A percentile compares a stretch with the other conserved stretches of the same genome.
phyloP scores from a whole-genome alignment of 2,888 invertebrate genomes.

The Lepidochrysops patricia region DNA sequence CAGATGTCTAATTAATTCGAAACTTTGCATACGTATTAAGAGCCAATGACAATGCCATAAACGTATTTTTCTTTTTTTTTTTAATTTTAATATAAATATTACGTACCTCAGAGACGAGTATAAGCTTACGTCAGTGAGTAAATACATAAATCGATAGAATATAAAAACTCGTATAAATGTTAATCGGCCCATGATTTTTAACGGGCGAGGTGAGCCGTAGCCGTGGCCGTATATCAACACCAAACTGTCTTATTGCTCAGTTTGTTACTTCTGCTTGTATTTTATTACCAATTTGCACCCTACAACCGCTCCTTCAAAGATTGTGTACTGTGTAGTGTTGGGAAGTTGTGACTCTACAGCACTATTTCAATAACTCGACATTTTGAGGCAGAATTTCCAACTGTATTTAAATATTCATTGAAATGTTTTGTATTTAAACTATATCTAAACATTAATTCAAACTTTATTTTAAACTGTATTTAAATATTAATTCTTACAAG shows the following conservation, averaged over 20 bases:
- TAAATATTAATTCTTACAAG: no score
- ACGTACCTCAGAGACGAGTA: background rate
- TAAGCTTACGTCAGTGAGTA: background rate
- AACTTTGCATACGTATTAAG: no score
- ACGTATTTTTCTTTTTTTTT: background rate
- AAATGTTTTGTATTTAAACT: no score
- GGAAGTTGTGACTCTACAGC: background rate
- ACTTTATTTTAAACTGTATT: no score
- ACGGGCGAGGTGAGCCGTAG: slow-evolving; percentile 30
- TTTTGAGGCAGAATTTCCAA: background rate
- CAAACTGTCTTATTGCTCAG: slow-evolving; percentile 27
- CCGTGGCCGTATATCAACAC: slow-evolving; percentile 29
- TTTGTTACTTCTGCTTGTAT: slow-evolving; percentile 30
- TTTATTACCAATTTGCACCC: slow-evolving; percentile 54
- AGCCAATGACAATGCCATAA: background rate
- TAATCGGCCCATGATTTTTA: slow-evolving; percentile 26
- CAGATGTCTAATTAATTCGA: no score
- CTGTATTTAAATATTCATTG: background rate
- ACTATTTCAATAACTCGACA: background rate
- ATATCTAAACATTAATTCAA: no score
- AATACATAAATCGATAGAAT: background rate
- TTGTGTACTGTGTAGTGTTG: slow-evolving; percentile 31
- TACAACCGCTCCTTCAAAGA: slow-evolving; percentile 46
- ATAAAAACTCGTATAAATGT: slow-evolving; percentile 15
- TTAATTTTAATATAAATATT: background rate